Conservation (phyloP, 2,797 vertebrate species). For the Pipistrellus nathusii region DNA sequence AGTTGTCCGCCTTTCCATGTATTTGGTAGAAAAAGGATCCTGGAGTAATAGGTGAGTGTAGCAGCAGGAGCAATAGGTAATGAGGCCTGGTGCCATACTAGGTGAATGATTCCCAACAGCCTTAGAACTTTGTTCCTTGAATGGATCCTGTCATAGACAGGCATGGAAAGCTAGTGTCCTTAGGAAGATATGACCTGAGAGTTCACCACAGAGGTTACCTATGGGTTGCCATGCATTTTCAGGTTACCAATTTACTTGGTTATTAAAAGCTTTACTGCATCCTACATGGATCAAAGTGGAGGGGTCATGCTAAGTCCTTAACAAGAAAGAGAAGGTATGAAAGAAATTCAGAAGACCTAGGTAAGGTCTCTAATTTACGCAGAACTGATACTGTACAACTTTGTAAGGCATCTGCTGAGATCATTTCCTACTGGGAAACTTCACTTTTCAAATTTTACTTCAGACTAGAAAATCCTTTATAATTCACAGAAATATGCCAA, state of each 20-base stretch:
- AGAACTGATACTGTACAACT: background rate
- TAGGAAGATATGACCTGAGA: background rate
- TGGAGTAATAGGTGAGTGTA: slow-evolving; percentile 35
- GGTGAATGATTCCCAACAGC: background rate
- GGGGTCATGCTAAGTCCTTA: background rate
- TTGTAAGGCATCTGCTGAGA: slow-evolving; percentile 20
- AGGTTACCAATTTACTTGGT: slow-evolving; percentile 27
- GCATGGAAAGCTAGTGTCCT: background rate
- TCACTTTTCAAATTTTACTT: slow-evolving; percentile 52
- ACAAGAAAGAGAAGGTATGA: background rate
- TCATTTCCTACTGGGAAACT: background rate
- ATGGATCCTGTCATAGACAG: background rate
- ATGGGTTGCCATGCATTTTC: background rate
- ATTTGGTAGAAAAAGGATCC: background rate
- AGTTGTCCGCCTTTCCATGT: slow-evolving; percentile 10
- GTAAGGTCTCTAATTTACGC: background rate
- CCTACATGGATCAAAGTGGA: background rate
- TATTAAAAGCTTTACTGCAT: slow-evolving; percentile 49
- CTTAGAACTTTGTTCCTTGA: background rate
- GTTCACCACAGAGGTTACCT: background rate
- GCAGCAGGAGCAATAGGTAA: background rate
- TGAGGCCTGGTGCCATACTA: background rate
- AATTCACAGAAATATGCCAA: slow-evolving; percentile 39
- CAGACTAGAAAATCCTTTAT: slow-evolving; percentile 15
- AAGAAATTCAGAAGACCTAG: slow-evolving; percentile 2